Evolutionary conservation across 2,797 vertebrate genomes (phyloP).

Genomic region (Apodemus agrarius): DNA sequence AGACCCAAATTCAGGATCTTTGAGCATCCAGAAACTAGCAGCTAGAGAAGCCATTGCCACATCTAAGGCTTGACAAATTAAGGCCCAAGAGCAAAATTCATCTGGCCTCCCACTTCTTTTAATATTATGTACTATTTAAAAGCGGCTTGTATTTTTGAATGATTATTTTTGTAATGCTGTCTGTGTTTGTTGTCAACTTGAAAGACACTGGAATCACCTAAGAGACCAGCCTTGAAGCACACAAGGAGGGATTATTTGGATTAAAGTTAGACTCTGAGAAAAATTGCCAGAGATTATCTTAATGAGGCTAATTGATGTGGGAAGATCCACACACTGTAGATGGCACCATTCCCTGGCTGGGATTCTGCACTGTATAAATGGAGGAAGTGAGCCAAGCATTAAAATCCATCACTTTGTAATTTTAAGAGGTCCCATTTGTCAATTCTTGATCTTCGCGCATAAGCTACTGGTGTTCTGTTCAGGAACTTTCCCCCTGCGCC

Average conservation of each 20-base stretch:
- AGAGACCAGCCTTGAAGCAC: not conserved
- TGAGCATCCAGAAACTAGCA: not conserved
- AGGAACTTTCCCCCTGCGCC: too few species aligned
- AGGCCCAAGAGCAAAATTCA: not conserved
- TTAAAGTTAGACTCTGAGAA: not conserved
- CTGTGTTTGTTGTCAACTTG: not conserved
- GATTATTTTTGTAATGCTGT: not conserved
- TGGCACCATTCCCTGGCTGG: too few species aligned
- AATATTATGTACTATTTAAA: not conserved
- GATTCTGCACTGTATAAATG: not conserved
- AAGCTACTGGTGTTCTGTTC: too few species aligned
- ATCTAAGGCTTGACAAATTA: not conserved
- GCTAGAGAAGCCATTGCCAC: too few species aligned
- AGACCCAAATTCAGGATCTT: not conserved
- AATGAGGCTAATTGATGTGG: not conserved
- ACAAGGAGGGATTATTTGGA: not conserved
- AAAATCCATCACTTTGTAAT: not conserved
- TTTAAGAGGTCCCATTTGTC: too few species aligned
- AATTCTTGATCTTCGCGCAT: too few species aligned
- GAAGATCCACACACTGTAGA: not conserved
- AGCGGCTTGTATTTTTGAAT: not conserved
- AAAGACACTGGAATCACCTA: not conserved
- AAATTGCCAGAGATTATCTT: not conserved
- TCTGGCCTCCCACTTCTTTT: not conserved
- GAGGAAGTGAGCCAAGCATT: not conserved